Conservation (phyloP, 2,888 invertebrate genomes). For the Busseola fusca region DNA sequence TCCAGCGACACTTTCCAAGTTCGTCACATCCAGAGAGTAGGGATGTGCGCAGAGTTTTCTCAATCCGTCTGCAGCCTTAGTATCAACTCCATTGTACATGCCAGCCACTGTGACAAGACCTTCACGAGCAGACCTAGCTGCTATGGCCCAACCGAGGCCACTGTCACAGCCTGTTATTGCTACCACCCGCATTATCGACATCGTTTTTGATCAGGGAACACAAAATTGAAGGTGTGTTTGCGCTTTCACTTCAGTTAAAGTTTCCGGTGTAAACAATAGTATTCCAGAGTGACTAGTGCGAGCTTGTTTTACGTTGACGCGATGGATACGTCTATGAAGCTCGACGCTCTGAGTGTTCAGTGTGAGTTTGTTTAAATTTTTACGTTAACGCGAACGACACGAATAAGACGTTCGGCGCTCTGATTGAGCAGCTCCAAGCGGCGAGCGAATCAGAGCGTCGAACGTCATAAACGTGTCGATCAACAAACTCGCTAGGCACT, state of each 20-base stretch:
- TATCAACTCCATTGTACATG: constrained; percentile 90
- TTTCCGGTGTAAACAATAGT: constrained; percentile 43
- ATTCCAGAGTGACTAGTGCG: constrained; percentile 47
- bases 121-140: constrained; percentile 89
- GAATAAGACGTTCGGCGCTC: no score
- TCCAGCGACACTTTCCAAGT: constrained; percentile 86
- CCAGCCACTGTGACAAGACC: constrained; percentile 94
- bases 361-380: no score
- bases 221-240: neutral
- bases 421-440: no score
- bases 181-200: constrained; percentile 84
- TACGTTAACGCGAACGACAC: no score
- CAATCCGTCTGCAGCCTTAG: constrained; percentile 86
- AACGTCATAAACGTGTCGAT: no score
- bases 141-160: constrained; percentile 93
- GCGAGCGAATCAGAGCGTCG: no score
- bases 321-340: no score
- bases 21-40: constrained; percentile 91
- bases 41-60: constrained; percentile 82
- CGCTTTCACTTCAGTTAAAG: constrained; percentile 9
- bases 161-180: constrained; percentile 96
- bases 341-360: no score
- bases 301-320: no score
- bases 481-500: no score
- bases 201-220: constrained; percentile 29